These are phyloP conservation scores for Bufotes viridis DNA, from an alignment of 2,797 vertebrate genomes.

Conservation along the genomic window DNA sequence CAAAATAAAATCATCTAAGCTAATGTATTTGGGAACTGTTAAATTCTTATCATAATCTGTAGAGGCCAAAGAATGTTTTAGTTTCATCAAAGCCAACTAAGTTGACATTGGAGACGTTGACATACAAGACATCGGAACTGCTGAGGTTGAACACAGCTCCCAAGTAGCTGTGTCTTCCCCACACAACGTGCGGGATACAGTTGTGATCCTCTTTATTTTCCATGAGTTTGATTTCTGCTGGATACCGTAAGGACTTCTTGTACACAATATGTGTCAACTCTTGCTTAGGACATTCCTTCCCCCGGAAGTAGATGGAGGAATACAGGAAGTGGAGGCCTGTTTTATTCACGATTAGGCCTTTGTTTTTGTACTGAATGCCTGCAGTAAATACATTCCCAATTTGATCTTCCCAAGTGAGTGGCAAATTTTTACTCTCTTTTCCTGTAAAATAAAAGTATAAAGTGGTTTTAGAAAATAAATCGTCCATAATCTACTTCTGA, in stretches of 20 bases:
- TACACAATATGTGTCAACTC: constrained; percentile 76
- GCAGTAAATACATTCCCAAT: constrained; percentile 76
- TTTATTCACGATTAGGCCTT: constrained; percentile 81
- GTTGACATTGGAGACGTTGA: constrained; percentile 81
- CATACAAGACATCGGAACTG: constrained; percentile 78
- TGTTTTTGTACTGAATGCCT: constrained; percentile 79
- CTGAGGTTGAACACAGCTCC: constrained; percentile 81
- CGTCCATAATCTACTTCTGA: background rate
- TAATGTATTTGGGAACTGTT: background rate
- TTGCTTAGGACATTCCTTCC: constrained; percentile 70
- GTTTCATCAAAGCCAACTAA: constrained; percentile 78
- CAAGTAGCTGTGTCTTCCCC: constrained; percentile 85
- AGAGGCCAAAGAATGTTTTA: constrained; percentile 91
- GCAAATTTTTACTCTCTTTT: constrained; percentile 68
- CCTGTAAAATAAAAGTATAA: constrained; percentile 65
- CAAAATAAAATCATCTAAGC: background rate
- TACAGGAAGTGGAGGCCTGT: constrained; percentile 90
- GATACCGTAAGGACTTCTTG: constrained; percentile 67
- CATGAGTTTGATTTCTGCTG: constrained; percentile 76
- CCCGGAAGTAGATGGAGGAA: constrained; percentile 84
- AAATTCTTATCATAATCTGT: constrained; percentile 77
- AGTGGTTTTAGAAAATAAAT: background rate
- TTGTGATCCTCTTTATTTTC: constrained; percentile 76
- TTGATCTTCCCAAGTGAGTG: constrained; percentile 82
- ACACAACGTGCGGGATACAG: constrained; percentile 71